Base-by-base conservation (phyloP, 2,888 invertebrate genomes). In the Abscondita cerata region DNA sequence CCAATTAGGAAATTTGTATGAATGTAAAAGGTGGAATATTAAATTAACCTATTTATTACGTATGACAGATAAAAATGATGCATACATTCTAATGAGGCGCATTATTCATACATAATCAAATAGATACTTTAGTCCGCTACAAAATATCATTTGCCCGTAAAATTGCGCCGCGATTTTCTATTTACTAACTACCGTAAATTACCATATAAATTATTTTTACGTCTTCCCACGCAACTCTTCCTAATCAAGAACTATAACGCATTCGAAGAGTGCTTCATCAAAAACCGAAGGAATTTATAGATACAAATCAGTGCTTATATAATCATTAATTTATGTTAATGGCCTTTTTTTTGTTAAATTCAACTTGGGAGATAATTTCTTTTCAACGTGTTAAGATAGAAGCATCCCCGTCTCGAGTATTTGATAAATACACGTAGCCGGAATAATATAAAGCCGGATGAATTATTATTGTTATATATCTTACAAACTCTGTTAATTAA, bases 391-490 rank as follows among this genome's bases (percentile, higher is more conserved):
- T 40, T 44, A 15, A 15, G 36, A 48, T 54, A 55, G 54, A 60
- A 60, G 51, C 36, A 25, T 41, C 20, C 52, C 60, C 46, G 18
- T 46, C 44, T 11, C 11, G 50, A 46, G 44, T 20, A 6, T 36
- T 41, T 18, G 55, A 51, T 61, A 55, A 55, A 55, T 60, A 51
- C 36, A 59, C 36, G 52, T 31, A 16, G 18, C 11, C 34, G 51
- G 15, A 13, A 19, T 33, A 53, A 44, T 36, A 53, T 33, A 46
- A 36, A 54, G 48, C 47, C 15, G 51, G 44, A 19, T 61, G 55
- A 61, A 44, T 61, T 54, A 60, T 51, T 50, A 36, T 44, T 50
- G 55, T 60, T 51, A 60, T 60, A 55, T 55, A 55, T 52, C 52
- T 46, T 52, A 55, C 20, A 51, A 25, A 50, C 44, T 16, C 55